Conservation (phyloP, 92 coral and sea anemone genomes). For the Phymanthus crucifer region DNA sequence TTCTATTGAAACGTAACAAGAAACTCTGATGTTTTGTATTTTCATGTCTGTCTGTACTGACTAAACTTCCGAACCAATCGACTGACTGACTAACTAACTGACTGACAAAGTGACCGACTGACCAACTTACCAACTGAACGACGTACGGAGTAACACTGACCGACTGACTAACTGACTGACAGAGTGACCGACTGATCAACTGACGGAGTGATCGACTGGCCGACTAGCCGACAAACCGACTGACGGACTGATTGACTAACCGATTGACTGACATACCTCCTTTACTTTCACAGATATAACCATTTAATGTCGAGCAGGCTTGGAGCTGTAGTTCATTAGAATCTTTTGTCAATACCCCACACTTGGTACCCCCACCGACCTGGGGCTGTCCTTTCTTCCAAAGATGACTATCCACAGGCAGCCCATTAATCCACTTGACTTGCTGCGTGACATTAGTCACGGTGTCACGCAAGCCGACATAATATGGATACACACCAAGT, state of each 20-base stretch:
- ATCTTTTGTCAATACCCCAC: slow-evolving; percentile 35
- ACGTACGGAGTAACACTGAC: too few species aligned
- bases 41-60: not conserved
- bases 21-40: not conserved
- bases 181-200: too few species aligned
- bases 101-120: too few species aligned
- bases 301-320: slow-evolving; percentile 37
- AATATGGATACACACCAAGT: slow-evolving; percentile 31
- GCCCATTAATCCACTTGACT: slow-evolving; percentile 43
- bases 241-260: too few species aligned
- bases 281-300: slow-evolving; percentile 48
- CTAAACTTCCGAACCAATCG: too few species aligned
- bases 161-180: too few species aligned
- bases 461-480: slow-evolving; percentile 40
- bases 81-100: too few species aligned
- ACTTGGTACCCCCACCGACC: slow-evolving; percentile 8
- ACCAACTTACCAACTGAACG: too few species aligned
- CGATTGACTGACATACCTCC: slow-evolving; percentile 20
- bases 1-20: not conserved
- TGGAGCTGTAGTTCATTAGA: slow-evolving; percentile 15
- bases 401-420: slow-evolving; percentile 2
- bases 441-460: slow-evolving; percentile 23
- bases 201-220: too few species aligned
- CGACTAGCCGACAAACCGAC: too few species aligned
- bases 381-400: slow-evolving; percentile 50